These are phyloP conservation scores for Acholoe squamosa DNA, from an alignment of 2,888 invertebrate genomes.

Conservation along the genomic window DNA sequence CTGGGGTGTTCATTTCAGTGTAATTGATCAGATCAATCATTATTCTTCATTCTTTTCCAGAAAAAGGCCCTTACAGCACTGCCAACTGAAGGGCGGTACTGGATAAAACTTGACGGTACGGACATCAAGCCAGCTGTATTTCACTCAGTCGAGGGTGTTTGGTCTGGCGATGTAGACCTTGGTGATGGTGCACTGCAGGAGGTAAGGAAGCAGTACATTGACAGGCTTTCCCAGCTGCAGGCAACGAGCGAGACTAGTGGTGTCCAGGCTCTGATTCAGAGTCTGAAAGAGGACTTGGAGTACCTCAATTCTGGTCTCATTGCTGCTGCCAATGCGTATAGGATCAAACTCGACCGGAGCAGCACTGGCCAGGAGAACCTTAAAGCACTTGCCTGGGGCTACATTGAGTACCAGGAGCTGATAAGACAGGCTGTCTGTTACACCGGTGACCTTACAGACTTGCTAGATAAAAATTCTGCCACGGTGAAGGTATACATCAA, in stretches of 20 bases:
- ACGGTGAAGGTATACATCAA: not conserved
- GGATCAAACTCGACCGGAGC: not conserved
- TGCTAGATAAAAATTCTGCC: not conserved
- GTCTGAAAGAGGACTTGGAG: not conserved
- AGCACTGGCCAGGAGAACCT: not conserved
- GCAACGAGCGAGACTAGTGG: not conserved
- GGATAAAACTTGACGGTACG: slow-evolving; percentile 56
- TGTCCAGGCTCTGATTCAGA: not conserved
- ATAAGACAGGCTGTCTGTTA: not conserved
- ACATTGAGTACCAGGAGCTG: not conserved
- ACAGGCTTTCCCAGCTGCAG: not conserved
- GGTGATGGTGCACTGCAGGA: slow-evolving; percentile 26
- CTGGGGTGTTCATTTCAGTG: no score
- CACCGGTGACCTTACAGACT: not conserved
- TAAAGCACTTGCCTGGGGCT: not conserved
- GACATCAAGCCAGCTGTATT: slow-evolving; percentile 43
- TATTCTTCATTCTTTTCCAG: not conserved
- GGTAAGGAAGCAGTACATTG: not conserved
- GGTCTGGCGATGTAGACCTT: slow-evolving; percentile 51
- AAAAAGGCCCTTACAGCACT: not conserved
- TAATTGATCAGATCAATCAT: no score
- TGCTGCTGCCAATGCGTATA: not conserved
- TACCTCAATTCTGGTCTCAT: not conserved
- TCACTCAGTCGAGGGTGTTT: slow-evolving; percentile 1
- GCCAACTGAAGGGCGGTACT: not conserved